Conservation (phyloP, 1,140 invertebrate species). For the Mya arenaria region DNA sequence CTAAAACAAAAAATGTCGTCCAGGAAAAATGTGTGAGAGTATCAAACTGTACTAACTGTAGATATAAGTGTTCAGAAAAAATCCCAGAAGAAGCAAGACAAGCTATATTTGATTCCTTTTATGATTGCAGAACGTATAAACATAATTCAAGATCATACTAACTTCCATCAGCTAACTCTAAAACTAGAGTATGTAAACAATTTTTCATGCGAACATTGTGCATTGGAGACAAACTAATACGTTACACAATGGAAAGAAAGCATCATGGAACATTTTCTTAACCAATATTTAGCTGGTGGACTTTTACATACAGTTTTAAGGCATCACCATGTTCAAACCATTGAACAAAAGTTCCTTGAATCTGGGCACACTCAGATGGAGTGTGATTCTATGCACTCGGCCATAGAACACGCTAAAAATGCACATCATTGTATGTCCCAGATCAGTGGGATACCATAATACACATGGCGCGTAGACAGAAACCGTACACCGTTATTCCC, state of each 20-base stretch:
- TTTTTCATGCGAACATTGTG: background rate
- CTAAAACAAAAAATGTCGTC: no score
- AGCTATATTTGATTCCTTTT: no score
- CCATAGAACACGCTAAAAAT: conserved; percentile 24
- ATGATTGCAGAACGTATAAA: no score
- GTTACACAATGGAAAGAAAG: background rate
- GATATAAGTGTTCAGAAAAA: no score
- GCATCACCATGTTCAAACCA: background rate
- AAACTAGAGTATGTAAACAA: background rate
- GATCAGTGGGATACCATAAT: conserved; percentile 42
- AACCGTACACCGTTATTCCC: conserved; percentile 30
- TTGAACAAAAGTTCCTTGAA: conserved; percentile 32
- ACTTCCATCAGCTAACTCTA: background rate
- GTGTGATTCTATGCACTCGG: conserved; percentile 22
- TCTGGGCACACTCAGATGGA: conserved; percentile 29
- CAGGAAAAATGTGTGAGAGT: no score
- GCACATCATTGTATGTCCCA: conserved; percentile 15
- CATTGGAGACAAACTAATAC: background rate
- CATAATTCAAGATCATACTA: background rate
- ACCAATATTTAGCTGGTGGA: conserved; percentile 17
- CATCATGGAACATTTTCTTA: background rate
- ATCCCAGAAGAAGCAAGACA: no score
- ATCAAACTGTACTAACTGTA: no score
- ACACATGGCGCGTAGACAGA: conserved; percentile 20
- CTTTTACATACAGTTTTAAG: background rate